These are phyloP conservation scores for Sebastes itinus DNA, from an alignment of 2,797 vertebrate species.

Conservation along the genomic window DNA sequence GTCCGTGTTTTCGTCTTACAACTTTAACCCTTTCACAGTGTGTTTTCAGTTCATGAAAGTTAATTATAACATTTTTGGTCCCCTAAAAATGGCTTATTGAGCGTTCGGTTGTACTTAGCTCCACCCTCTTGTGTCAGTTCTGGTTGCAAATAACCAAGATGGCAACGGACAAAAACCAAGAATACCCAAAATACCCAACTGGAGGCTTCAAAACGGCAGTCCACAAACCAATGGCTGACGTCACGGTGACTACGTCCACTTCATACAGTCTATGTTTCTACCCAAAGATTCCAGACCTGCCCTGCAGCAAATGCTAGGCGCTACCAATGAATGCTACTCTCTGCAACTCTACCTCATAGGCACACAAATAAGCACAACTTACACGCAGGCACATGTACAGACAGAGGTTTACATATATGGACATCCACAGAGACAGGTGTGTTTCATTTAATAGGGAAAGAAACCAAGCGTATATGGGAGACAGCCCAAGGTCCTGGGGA, in stretches of 20 bases:
- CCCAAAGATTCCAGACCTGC: background rate
- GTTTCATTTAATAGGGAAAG: constrained; percentile 32
- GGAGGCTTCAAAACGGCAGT: background rate
- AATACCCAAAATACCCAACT: background rate
- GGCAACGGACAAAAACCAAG: background rate
- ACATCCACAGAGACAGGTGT: constrained; percentile 22
- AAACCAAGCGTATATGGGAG: constrained; percentile 9
- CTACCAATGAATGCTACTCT: background rate
- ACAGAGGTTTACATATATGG: constrained; percentile 2
- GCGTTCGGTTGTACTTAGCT: fast-evolving
- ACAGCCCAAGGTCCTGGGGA: constrained; percentile 32
- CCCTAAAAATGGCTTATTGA: too few species aligned
- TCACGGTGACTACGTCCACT: too few species aligned
- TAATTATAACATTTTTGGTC: too few species aligned
- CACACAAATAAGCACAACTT: background rate
- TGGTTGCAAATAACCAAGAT: too few species aligned
- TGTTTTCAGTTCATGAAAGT: too few species aligned
- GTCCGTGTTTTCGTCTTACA: too few species aligned
- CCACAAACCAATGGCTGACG: background rate
- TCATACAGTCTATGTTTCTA: background rate
- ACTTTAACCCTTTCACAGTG: too few species aligned
- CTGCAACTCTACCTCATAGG: background rate
- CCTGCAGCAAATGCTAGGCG: background rate
- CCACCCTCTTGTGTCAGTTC: too few species aligned
- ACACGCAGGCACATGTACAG: background rate